These are phyloP conservation scores for Agonopterix subpropinquella DNA, from an alignment of 2,888 invertebrate genomes.

Conservation along the genomic window DNA sequence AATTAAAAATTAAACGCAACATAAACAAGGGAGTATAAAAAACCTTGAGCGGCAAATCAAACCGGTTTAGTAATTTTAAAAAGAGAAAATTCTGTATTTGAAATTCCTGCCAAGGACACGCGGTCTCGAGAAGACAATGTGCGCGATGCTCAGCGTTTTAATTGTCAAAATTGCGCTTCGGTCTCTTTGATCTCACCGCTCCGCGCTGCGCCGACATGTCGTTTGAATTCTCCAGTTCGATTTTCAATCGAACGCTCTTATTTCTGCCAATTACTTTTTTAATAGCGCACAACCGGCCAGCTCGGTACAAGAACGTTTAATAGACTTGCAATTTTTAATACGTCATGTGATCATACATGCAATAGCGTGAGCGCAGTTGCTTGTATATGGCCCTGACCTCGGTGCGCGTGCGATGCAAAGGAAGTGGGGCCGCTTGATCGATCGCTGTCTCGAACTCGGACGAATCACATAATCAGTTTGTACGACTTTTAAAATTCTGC, in stretches of 20 bases:
- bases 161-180: constrained; percentile 67
- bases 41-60: constrained; percentile 37
- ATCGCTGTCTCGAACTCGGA: constrained; percentile 22
- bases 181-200: constrained; percentile 56
- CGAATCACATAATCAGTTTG: constrained; percentile 9
- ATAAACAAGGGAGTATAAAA: constrained; percentile 22
- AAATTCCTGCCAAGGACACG: constrained; percentile 70
- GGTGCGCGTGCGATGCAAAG: constrained; percentile 16
- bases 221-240: constrained; percentile 32
- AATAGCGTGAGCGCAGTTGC: constrained; percentile 5
- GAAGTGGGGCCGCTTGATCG: constrained; percentile 23
- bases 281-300: constrained; percentile 1
- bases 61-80: constrained; percentile 42
- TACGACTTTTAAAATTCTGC: constrained; percentile 1
- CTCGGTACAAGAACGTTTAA: not conserved
- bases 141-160: constrained; percentile 64
- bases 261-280: constrained; percentile 6
- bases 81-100: constrained; percentile 41
- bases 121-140: constrained; percentile 41
- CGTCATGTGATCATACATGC: constrained; percentile 5
- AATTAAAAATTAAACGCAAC: constrained; percentile 31
- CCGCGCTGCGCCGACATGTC: constrained; percentile 13
- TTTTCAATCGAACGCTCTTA: constrained; percentile 26
- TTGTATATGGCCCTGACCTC: constrained; percentile 38
- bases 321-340: not conserved